Conservation (phyloP, 2,113 vertebrate species). For the Nestor notabilis region DNA sequence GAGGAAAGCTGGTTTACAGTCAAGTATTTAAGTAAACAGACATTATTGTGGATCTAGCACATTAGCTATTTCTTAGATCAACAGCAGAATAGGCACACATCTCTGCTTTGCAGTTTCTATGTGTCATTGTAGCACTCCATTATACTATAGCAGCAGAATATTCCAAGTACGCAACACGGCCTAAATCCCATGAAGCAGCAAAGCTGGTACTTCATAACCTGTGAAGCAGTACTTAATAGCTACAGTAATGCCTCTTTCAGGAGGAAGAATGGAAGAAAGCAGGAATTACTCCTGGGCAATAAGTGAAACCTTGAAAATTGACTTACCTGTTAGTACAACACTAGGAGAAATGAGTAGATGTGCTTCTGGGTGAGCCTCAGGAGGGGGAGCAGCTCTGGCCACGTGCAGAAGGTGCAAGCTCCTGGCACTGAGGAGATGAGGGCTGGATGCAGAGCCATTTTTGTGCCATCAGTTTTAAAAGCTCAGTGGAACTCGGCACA, state of each 20-base stretch:
- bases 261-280: not conserved
- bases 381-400: rapidly evolving
- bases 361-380: rapidly evolving
- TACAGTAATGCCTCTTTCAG: not conserved
- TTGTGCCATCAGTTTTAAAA: rapidly evolving
- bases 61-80: not conserved
- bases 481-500: rapidly evolving
- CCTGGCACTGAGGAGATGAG: rapidly evolving
- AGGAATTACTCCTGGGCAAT: not conserved
- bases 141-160: rapidly evolving
- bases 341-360: rapidly evolving
- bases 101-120: not conserved
- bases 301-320: not conserved
- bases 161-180: rapidly evolving
- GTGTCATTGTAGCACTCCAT: rapidly evolving
- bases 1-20: not conserved
- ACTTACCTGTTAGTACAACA: rapidly evolving
- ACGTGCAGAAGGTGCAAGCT: rapidly evolving
- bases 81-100: not conserved
- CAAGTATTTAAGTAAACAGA: not conserved
- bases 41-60: not conserved
- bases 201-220: rapidly evolving
- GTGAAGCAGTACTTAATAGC: rapidly evolving
- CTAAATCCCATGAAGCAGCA: not conserved
- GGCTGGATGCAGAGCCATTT: rapidly evolving